A percentile compares a stretch with the other conserved stretches of the same genome.
Evolutionary conservation across 2,797 vertebrate species (phyloP).

Genomic region (Sylvia borin): DNA sequence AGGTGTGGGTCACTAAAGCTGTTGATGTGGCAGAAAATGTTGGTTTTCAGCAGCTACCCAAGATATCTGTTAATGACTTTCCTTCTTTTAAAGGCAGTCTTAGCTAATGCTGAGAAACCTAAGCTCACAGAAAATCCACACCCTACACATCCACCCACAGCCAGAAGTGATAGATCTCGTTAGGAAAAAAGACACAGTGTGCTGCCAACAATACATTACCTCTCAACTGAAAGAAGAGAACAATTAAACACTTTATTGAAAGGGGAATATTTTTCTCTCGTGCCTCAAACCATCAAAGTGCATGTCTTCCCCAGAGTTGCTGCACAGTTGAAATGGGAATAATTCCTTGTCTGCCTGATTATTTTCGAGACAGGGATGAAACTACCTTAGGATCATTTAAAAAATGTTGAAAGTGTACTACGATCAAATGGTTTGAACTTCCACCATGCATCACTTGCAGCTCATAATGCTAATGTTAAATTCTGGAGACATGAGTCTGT

Average conservation of each 20-base stretch:
- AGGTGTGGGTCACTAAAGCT: neutral
- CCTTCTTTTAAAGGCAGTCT: neutral
- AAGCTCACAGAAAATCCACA: neutral
- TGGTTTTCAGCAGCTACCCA: neutral
- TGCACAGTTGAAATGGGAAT: constrained; percentile 59
- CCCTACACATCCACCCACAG: neutral
- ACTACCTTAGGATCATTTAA: neutral
- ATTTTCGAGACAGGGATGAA: constrained; percentile 32
- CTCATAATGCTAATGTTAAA: constrained; percentile 47
- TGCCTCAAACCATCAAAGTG: constrained; percentile 48
- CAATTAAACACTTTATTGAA: constrained; percentile 58
- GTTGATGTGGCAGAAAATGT: neutral
- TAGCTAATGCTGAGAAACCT: neutral
- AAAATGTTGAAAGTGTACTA: constrained; percentile 35
- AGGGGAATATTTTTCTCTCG: constrained; percentile 47
- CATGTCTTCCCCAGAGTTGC: neutral
- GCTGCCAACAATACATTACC: constrained; percentile 56
- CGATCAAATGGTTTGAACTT: constrained; percentile 63
- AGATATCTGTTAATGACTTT: neutral
- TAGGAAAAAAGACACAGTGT: neutral
- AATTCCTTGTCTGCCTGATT: neutral
- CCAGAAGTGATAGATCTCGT: neutral
- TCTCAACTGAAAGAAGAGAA: constrained; percentile 13
- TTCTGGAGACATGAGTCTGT: constrained; percentile 64
- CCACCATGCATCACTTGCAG: neutral